Evolutionary conservation across 2,888 invertebrate genomes (phyloP).

Genomic region (Cheilosia vernalis): DNA sequence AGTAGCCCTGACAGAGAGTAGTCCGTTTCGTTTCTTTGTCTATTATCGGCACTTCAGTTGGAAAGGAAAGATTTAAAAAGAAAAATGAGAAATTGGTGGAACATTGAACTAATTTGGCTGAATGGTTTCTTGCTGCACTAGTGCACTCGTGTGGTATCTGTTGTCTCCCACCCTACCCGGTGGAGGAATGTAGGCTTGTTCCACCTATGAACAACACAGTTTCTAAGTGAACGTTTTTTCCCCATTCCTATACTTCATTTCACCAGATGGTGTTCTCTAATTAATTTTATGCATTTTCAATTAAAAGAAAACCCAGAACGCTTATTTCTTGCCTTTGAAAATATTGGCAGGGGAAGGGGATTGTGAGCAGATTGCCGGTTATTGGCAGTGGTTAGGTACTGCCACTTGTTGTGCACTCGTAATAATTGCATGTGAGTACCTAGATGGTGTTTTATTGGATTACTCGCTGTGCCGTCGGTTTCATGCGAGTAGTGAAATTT

Average conservation of each 20-base stretch:
- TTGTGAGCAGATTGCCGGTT: background rate
- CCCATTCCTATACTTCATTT: background rate
- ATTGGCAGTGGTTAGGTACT: slow-evolving; percentile 9
- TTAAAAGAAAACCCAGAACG: slow-evolving; percentile 26
- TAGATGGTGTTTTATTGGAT: background rate
- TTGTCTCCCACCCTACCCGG: background rate
- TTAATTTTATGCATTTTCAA: slow-evolving; percentile 55
- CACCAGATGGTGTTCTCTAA: slow-evolving; percentile 17
- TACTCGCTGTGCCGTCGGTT: no score
- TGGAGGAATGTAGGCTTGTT: background rate
- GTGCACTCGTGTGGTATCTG: background rate
- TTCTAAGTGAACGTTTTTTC: slow-evolving; percentile 12
- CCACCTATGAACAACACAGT: background rate
- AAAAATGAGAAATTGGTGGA: slow-evolving; percentile 32
- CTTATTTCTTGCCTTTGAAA: slow-evolving; percentile 5
- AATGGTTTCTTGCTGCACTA: slow-evolving; percentile 41
- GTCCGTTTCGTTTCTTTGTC: slow-evolving; percentile 48
- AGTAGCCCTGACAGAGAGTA: slow-evolving; percentile 31
- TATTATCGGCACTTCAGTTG: slow-evolving; percentile 55
- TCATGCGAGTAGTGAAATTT: no score
- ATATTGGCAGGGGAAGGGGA: slow-evolving; percentile 32
- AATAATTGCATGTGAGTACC: background rate
- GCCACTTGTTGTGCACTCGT: slow-evolving; percentile 16
- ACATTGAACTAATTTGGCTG: slow-evolving; percentile 63
- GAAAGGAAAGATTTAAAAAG: slow-evolving; percentile 14